Percentiles rank a stretch among this genome's conserved stretches.
These are phyloP conservation scores for Melanitta fusca DNA, from an alignment of 2,797 vertebrate species.

Conservation along the genomic window DNA sequence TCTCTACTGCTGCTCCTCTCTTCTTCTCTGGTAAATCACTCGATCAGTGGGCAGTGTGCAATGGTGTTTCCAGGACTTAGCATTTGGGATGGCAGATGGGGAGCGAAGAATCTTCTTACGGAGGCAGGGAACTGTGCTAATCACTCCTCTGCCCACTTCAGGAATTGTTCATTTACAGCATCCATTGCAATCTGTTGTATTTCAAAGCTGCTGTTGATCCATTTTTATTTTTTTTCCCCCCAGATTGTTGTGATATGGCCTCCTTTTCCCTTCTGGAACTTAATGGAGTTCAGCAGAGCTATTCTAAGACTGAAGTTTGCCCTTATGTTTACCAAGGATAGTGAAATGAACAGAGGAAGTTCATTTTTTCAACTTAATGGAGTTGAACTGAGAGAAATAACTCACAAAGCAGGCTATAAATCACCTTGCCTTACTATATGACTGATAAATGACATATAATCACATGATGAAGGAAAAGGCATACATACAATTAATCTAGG, in stretches of 20 bases:
- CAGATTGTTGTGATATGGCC: neutral
- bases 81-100: constrained; percentile 63
- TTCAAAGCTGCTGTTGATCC: constrained; percentile 34
- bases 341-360: neutral
- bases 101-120: constrained; percentile 14
- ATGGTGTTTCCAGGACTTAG: constrained; percentile 50
- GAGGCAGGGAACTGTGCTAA: constrained; percentile 56
- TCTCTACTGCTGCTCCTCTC: neutral
- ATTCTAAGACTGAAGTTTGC: neutral
- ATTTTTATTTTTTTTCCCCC: neutral
- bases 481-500: neutral
- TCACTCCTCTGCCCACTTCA: constrained; percentile 53
- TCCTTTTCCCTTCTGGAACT: neutral
- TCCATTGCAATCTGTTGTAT: constrained; percentile 46
- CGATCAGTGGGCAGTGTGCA: constrained; percentile 33
- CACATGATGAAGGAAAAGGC: neutral
- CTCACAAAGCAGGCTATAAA: neutral
- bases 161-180: constrained; percentile 64
- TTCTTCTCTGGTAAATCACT: constrained; percentile 32
- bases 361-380: neutral
- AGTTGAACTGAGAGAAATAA: neutral
- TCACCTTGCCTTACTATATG: neutral
- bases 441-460: neutral
- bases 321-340: neutral
- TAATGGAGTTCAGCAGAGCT: neutral